phyloP scores from a whole-genome alignment of 2,113 vertebrate genomes.

The Pomatostomus ruficeps region DNA sequence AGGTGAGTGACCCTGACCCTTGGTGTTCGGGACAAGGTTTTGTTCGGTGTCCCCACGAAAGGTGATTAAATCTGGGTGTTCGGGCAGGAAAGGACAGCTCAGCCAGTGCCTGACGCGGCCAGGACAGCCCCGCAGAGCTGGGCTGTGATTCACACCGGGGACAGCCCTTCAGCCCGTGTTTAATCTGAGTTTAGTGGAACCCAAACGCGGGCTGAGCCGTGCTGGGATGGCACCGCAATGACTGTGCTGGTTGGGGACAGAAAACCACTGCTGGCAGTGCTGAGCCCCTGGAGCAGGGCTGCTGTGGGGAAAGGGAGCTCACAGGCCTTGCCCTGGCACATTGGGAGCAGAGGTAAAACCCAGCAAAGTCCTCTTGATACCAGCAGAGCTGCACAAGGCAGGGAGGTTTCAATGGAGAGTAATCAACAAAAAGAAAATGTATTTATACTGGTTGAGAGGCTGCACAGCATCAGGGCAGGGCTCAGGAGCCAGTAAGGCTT shows the following conservation, averaged over 20 bases:
- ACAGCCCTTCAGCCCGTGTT: neutral
- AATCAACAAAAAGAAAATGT: neutral
- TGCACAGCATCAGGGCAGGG: neutral
- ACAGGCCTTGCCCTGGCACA: neutral
- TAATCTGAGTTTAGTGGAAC: neutral
- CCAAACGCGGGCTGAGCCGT: neutral
- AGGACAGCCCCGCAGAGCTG: neutral
- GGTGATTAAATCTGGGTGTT: neutral
- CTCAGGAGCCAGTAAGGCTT: neutral
- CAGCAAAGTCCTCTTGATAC: neutral
- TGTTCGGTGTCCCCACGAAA: neutral
- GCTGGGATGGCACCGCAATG: neutral
- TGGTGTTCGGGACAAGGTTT: neutral
- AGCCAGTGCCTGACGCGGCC: neutral
- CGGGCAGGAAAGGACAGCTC: neutral
- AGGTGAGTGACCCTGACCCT: constrained; percentile 62
- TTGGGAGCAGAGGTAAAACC: neutral
- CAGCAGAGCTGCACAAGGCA: neutral
- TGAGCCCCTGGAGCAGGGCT: neutral
- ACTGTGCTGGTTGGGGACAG: neutral
- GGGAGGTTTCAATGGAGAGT: neutral
- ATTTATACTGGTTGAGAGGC: neutral
- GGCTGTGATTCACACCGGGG: neutral
- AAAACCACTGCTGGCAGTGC: neutral
- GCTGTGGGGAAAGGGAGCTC: neutral